phyloP scores from a whole-genome alignment of 2,888 invertebrate genomes.

The Ichneumoninae sp. region DNA sequence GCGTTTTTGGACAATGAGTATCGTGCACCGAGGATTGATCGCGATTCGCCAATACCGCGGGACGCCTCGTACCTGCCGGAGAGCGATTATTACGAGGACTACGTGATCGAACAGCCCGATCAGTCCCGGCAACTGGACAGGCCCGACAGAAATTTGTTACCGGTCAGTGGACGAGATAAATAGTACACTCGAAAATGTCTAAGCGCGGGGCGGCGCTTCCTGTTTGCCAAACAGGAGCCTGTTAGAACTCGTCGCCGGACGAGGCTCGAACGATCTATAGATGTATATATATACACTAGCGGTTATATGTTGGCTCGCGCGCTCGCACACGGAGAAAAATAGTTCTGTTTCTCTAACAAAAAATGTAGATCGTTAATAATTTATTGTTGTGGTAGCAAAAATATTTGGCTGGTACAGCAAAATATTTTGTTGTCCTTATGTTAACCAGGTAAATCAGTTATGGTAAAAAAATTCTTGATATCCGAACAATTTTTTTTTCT shows the following conservation, averaged over 20 bases:
- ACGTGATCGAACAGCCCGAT: conserved; percentile 48
- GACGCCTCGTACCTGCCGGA: conserved; percentile 72
- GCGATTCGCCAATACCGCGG: conserved; percentile 28
- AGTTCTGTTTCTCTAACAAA: too few species aligned
- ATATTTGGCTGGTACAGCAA: too few species aligned
- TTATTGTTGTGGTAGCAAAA: too few species aligned
- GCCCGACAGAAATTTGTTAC: conserved; percentile 72
- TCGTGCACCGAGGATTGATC: conserved; percentile 4
- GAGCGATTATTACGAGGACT: conserved; percentile 67
- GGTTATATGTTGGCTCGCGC: too few species aligned
- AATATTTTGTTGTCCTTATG: too few species aligned
- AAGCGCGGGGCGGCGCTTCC: not conserved
- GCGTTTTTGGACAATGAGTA: conserved; percentile 35
- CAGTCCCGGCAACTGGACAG: conserved; percentile 64
- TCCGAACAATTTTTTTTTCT: too few species aligned
- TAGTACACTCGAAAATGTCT: conserved; percentile 9
- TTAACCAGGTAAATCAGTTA: too few species aligned
- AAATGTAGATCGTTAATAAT: too few species aligned
- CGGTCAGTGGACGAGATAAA: conserved; percentile 69
- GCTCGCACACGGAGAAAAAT: too few species aligned
- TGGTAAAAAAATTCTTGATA: too few species aligned
- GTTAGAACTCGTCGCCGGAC: not conserved
- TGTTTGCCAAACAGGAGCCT: conserved; percentile 20
- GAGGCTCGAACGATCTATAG: not conserved
- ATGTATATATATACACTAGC: not conserved